phyloP scores from a whole-genome alignment of 2,113 vertebrate genomes.

The Microtus pennsylvanicus region DNA sequence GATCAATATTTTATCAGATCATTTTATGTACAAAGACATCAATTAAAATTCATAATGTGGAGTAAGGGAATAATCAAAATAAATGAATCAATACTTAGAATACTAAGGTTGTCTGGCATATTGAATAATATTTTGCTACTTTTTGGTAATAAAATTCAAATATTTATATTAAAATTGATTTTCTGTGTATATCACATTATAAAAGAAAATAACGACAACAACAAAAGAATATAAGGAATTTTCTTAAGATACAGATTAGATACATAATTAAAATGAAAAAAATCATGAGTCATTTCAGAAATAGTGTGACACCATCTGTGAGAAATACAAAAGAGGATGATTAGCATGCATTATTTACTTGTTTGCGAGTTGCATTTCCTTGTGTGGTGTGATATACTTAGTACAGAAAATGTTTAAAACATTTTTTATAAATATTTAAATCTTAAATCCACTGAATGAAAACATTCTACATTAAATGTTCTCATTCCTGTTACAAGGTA shows the following conservation, averaged over 20 bases:
- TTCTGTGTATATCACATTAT: background rate
- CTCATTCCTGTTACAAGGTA: background rate
- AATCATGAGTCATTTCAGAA: background rate
- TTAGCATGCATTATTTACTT: constrained; percentile 74
- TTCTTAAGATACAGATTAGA: background rate
- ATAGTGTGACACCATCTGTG: constrained; percentile 51
- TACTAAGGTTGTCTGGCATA: background rate
- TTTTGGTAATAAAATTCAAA: background rate
- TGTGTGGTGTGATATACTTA: constrained; percentile 13
- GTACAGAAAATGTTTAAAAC: constrained; percentile 40
- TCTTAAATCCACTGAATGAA: background rate
- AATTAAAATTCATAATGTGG: background rate
- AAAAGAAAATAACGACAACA: background rate
- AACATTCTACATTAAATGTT: background rate
- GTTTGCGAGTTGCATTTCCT: constrained; percentile 22
- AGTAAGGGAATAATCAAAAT: background rate
- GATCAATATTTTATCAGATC: constrained; percentile 10
- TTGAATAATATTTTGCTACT: background rate
- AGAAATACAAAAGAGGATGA: constrained; percentile 61
- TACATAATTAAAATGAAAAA: constrained; percentile 43
- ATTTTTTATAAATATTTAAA: constrained; percentile 54
- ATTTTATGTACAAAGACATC: background rate
- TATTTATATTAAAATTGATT: background rate
- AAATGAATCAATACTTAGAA: background rate
- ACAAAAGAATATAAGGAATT: background rate